A percentile compares a stretch with the other conserved stretches of the same genome.
Evolutionary conservation across 1,140 invertebrate genomes (phyloP).

Genomic region (Condylostylus longicornis): DNA sequence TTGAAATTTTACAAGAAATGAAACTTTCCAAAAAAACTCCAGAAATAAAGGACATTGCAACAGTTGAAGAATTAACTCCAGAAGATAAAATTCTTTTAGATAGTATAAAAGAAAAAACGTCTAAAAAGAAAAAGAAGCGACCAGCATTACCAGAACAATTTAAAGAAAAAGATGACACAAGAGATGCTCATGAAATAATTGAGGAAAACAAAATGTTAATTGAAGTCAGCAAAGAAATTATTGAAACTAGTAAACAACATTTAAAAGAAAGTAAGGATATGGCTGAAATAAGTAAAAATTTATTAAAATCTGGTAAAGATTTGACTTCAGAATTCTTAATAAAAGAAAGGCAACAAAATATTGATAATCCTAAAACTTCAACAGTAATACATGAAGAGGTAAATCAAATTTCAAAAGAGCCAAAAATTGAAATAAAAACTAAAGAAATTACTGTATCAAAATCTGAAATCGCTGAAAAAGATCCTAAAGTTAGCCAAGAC

Average conservation of each 20-base stretch:
- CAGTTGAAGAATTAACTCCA: background rate
- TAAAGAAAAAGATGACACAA: slow-evolving; percentile 12
- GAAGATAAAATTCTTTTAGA: background rate
- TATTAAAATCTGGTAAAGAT: background rate
- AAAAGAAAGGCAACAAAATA: slow-evolving; percentile 1
- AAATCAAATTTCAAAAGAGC: background rate
- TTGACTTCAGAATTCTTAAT: background rate
- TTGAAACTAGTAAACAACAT: too few relatives aligned
- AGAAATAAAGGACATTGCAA: background rate
- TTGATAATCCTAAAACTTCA: background rate
- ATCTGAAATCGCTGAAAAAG: background rate
- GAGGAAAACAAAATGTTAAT: background rate
- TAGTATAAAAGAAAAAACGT: slow-evolving; percentile 3
- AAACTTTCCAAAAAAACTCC: slow-evolving; percentile 24
- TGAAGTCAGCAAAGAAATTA: background rate
- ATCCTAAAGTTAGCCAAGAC: too few relatives aligned
- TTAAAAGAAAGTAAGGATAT: background rate
- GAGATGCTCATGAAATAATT: slow-evolving; percentile 8
- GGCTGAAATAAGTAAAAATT: too few relatives aligned
- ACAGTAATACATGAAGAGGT: background rate
- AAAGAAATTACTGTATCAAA: background rate
- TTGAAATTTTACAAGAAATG: too few relatives aligned
- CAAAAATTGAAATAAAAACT: background rate
- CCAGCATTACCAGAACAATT: slow-evolving; percentile 27
- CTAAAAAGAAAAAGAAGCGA: slow-evolving; percentile 24